Conservation (phyloP, 2,888 invertebrate species). For the Erebia aethiops region DNA sequence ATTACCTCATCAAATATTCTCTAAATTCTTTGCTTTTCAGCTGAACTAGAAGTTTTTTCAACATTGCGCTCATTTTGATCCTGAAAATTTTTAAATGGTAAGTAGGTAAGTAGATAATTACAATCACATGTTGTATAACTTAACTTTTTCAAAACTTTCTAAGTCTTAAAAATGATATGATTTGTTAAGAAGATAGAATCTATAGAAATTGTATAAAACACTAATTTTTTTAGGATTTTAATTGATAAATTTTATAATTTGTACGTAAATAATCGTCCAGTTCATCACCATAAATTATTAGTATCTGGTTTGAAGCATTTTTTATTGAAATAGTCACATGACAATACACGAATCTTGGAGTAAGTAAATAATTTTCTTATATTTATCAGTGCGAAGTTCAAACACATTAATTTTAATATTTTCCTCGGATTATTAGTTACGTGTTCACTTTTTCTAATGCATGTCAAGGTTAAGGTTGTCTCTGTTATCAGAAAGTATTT, state of each 20-base stretch:
- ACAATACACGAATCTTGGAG: neutral
- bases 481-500: neutral
- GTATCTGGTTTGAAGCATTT: neutral
- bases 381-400: slow-evolving; percentile 23
- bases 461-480: slow-evolving; percentile 58
- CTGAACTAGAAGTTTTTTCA: slow-evolving; percentile 79
- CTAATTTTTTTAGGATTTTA: neutral
- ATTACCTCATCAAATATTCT: slow-evolving; percentile 92
- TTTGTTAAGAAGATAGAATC: neutral
- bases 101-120: too few species aligned
- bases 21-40: slow-evolving; percentile 93
- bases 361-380: slow-evolving; percentile 29
- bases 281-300: neutral
- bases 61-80: slow-evolving; percentile 58
- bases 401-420: slow-evolving; percentile 36
- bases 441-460: slow-evolving; percentile 40
- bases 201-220: neutral
- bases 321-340: neutral
- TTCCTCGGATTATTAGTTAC: slow-evolving; percentile 32
- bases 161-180: neutral
- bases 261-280: neutral
- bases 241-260: neutral
- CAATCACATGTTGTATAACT: too few species aligned
- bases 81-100: neutral
- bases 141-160: too few species aligned